phyloP scores from a whole-genome alignment of 2,113 vertebrate genomes.

The Enhydra lutris region DNA sequence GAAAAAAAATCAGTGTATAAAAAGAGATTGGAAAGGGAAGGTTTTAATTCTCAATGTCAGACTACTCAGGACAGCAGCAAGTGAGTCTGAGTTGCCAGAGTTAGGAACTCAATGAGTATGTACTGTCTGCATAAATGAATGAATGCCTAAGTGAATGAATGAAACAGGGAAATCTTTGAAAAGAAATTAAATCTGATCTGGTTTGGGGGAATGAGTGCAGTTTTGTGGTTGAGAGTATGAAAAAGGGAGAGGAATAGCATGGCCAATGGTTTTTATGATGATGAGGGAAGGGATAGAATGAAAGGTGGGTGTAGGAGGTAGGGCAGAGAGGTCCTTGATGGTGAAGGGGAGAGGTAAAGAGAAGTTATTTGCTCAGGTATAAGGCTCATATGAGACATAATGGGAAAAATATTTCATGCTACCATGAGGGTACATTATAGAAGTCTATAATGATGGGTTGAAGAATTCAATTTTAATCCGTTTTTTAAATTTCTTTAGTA shows the following conservation, averaged over 20 bases:
- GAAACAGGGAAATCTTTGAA: neutral
- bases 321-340: accelerated
- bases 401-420: neutral
- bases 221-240: neutral
- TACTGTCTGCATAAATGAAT: neutral
- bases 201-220: neutral
- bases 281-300: accelerated
- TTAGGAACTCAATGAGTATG: neutral
- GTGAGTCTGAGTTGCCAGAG: too few species aligned
- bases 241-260: neutral
- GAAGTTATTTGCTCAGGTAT: neutral
- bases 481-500: neutral
- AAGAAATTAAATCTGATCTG: neutral
- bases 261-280: neutral
- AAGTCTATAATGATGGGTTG: neutral
- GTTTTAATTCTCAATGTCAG: neutral
- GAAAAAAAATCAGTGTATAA: neutral
- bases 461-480: neutral
- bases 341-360: accelerated
- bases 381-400: neutral
- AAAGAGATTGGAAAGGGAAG: neutral
- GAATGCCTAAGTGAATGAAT: neutral
- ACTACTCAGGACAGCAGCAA: neutral
- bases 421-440: neutral
- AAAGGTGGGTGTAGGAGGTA: accelerated